These are phyloP conservation scores for Girardia tigrina DNA, from an alignment of 2,888 invertebrate genomes.

Conservation along the genomic window DNA sequence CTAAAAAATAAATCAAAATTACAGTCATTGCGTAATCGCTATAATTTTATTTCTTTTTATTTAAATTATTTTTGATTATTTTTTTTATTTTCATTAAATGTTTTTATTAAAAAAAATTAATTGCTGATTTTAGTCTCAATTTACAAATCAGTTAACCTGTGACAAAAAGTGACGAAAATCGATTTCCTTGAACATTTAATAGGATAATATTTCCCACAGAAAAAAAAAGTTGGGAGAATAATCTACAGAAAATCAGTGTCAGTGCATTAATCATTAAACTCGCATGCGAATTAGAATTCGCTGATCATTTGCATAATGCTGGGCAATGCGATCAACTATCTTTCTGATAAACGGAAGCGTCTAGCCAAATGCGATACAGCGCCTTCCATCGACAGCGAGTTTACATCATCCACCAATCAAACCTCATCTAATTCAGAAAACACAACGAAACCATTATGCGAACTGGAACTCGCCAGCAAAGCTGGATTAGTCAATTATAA, in stretches of 20 bases:
- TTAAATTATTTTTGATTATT: too few relatives aligned
- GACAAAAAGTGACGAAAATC: neutral
- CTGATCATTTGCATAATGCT: neutral
- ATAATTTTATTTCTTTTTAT: too few relatives aligned
- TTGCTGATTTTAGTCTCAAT: neutral
- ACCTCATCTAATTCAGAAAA: neutral
- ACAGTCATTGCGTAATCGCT: too few relatives aligned
- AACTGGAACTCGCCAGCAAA: constrained; percentile 24
- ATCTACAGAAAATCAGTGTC: too few relatives aligned
- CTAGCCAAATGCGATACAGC: constrained; percentile 11
- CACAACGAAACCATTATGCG: constrained; percentile 1
- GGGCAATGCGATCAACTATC: constrained; percentile 18
- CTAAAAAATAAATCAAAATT: too few relatives aligned
- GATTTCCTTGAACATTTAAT: neutral
- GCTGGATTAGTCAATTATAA: neutral
- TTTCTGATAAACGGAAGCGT: constrained; percentile 28
- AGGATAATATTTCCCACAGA: too few relatives aligned
- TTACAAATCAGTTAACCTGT: neutral
- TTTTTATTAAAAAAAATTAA: too few relatives aligned
- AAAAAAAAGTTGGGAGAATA: too few relatives aligned
- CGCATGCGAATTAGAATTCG: neutral
- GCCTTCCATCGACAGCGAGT: neutral
- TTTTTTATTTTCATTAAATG: too few relatives aligned
- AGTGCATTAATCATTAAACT: too few relatives aligned
- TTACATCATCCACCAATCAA: neutral